These are phyloP conservation scores for Chrosomus eos DNA, from an alignment of 2,797 vertebrate species.

Conservation along the genomic window DNA sequence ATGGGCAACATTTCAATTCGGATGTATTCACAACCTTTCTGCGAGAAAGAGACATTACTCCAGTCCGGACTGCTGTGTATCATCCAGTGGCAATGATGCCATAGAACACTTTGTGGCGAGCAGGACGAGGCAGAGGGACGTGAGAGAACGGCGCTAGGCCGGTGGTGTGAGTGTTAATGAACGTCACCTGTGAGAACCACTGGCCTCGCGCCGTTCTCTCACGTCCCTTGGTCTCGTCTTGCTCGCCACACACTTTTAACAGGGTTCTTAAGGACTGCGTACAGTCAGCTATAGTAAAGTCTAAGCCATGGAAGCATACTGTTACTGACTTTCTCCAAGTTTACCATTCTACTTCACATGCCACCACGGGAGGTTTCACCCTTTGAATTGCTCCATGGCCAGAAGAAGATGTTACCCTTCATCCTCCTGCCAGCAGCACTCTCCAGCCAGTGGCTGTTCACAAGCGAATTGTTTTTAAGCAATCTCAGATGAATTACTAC, in stretches of 20 bases:
- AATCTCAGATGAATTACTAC: constrained; percentile 5
- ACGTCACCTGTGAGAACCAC: too few species aligned
- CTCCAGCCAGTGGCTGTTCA: not conserved
- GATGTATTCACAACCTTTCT: not conserved
- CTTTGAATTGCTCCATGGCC: not conserved
- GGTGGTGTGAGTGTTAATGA: too few species aligned
- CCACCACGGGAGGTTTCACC: not conserved
- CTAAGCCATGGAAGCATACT: too few species aligned
- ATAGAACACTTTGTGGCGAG: too few species aligned
- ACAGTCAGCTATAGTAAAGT: too few species aligned
- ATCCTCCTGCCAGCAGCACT: not conserved
- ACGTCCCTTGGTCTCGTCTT: too few species aligned
- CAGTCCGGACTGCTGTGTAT: not conserved
- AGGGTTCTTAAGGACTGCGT: not conserved
- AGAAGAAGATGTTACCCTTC: not conserved
- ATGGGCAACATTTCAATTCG: not conserved
- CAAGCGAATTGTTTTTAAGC: not conserved
- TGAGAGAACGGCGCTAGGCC: too few species aligned
- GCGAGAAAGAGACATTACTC: not conserved
- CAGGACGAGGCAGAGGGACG: too few species aligned
- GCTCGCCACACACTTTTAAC: not conserved
- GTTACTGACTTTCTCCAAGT: not conserved
- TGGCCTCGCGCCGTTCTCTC: too few species aligned
- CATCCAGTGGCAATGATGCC: constrained; percentile 4
- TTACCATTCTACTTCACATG: not conserved